Conservation (phyloP, 2,113 vertebrate species). For the Oreocharis arfaki region DNA sequence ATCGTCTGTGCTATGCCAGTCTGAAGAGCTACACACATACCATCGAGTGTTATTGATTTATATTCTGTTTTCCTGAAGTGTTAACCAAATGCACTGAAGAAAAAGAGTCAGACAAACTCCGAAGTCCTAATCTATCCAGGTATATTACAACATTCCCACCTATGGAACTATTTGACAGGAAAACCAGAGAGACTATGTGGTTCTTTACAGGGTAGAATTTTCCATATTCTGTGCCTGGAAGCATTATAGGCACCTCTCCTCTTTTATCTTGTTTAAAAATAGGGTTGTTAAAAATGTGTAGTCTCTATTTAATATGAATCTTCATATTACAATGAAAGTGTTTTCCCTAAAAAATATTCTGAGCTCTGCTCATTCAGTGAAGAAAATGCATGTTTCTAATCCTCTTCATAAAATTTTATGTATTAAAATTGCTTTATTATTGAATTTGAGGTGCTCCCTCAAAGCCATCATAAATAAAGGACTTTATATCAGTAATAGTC, state of each 20-base stretch:
- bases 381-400: not conserved
- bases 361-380: not conserved
- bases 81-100: not conserved
- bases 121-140: not conserved
- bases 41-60: not conserved
- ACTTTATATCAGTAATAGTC: not conserved
- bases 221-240: not conserved
- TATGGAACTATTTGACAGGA: not conserved
- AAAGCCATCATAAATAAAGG: not conserved
- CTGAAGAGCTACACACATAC: not conserved
- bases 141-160: not conserved
- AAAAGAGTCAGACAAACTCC: not conserved
- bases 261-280: not conserved
- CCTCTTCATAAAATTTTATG: not conserved
- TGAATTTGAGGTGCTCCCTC: not conserved
- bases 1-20: not conserved
- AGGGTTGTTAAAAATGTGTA: not conserved
- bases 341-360: not conserved
- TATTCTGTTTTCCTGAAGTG: not conserved
- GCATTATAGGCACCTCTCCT: rapidly evolving
- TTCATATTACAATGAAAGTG: not conserved
- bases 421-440: not conserved
- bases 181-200: not conserved
- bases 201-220: not conserved
- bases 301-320: not conserved